A percentile compares a stretch with the other conserved stretches of the same genome.
Conservation (phyloP, 2,888 invertebrate species). For the Altica lythri region DNA sequence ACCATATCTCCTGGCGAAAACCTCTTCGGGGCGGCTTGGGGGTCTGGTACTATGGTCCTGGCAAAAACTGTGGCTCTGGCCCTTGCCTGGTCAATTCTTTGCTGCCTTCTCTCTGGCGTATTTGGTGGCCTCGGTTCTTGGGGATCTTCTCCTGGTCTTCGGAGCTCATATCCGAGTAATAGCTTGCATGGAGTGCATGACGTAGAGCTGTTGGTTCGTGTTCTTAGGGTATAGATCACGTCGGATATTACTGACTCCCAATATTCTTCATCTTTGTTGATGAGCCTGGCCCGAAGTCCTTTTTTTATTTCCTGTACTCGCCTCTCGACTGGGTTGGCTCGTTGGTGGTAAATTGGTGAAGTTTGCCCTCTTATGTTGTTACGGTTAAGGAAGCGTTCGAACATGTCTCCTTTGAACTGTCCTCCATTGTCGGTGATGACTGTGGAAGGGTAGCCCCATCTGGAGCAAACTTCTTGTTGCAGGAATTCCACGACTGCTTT, state of each 20-base stretch:
- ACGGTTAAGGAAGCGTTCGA: no score
- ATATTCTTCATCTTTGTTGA: neutral
- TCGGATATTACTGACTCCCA: neutral
- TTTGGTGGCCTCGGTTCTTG: neutral
- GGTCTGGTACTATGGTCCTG: neutral
- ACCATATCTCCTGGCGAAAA: neutral
- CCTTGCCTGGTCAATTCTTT: neutral
- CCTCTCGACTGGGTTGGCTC: conserved; percentile 39
- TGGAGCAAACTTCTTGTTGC: no score
- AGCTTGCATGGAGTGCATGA: neutral
- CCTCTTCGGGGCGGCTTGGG: neutral
- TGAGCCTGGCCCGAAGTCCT: neutral
- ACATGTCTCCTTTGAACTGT: no score
- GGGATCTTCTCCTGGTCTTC: neutral
- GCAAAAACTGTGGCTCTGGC: neutral
- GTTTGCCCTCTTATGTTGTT: no score
- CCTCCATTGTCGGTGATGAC: no score
- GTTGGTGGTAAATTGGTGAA: conserved; percentile 38
- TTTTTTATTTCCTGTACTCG: conserved; percentile 41
- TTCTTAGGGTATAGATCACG: neutral
- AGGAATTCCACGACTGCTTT: no score
- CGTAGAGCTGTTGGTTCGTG: neutral
- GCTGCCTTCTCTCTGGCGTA: neutral
- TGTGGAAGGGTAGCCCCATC: no score
- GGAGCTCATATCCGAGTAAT: neutral